Evolutionary conservation across 1,140 invertebrate genomes (phyloP).

Genomic region (Heliothis virescens): DNA sequence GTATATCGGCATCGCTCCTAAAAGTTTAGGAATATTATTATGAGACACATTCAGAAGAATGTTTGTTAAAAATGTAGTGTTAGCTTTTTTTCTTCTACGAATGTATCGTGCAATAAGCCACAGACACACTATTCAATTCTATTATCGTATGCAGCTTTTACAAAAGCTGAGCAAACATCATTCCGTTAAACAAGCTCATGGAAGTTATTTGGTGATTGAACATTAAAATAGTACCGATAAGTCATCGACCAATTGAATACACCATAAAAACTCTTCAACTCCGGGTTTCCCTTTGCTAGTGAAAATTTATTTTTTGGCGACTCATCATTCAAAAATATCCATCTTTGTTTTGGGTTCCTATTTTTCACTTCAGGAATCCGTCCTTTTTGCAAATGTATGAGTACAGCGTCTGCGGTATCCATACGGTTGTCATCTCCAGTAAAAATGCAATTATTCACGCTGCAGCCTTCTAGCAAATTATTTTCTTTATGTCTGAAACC

Average conservation of each 20-base stretch:
- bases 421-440: slow-evolving; percentile 62
- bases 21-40: slow-evolving; percentile 48
- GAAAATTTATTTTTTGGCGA: slow-evolving; percentile 68
- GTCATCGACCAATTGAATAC: slow-evolving; percentile 93
- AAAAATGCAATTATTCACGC: slow-evolving; percentile 74
- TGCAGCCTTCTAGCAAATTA: slow-evolving; percentile 64
- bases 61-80: too few relatives aligned
- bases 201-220: not conserved
- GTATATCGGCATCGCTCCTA: slow-evolving; percentile 89
- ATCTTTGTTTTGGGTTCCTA: slow-evolving; percentile 66
- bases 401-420: slow-evolving; percentile 67
- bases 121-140: too few relatives aligned
- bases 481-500: slow-evolving; percentile 58
- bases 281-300: slow-evolving; percentile 53
- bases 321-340: slow-evolving; percentile 77
- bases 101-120: too few relatives aligned
- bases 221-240: slow-evolving; percentile 83
- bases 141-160: too few relatives aligned
- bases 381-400: slow-evolving; percentile 71
- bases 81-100: too few relatives aligned
- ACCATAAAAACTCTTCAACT: slow-evolving; percentile 81
- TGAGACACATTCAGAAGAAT: too few relatives aligned
- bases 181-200: too few relatives aligned
- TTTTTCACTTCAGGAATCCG: slow-evolving; percentile 56
- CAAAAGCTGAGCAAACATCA: too few relatives aligned